Base-by-base conservation (phyloP, 2,797 vertebrate genomes). In the Smutsia gigantea region DNA sequence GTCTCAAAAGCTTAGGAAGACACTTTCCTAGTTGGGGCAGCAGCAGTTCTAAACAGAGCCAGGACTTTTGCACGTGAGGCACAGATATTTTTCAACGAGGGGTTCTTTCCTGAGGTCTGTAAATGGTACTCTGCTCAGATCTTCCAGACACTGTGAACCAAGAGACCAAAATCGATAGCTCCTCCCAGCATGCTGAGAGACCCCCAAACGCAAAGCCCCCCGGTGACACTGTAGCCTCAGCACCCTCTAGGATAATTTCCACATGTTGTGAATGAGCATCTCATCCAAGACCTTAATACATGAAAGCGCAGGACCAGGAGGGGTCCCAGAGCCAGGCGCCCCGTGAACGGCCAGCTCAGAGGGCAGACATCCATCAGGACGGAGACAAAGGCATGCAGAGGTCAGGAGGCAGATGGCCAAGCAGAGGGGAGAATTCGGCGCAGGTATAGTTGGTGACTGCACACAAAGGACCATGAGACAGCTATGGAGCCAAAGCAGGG, bases 391-490 rank as follows among this genome's bases (percentile, higher is more conserved):
- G 6, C 31, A 27, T n/a, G 2, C 15, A 5, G 64, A 85, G 37
- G 49, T 29, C 31, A 27, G 31, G 46, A 37, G 21, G 23, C 31
- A 9, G 1, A 3, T 5, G 42, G 57, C 18, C 46, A 11, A 55
- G 79, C 5, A 3, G 0, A 8, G 14, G 31, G 55, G 63, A 4
- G n/a, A 27, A 27, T 1, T 19, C 46, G 10, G 46, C 11, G 10
- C 46, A 46, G 46, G 46, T 46, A 46, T 46, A 46, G 46, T 46
- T 46, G 46, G 10, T 46, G 46, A 2, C 46, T 46, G 46, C 46
- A 46, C 46, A 46, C 46, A 46, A 46, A 21, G 51, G 4, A 7
- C 72, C 25, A 0, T 0, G 7, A 15, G 2, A 0, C 7, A 9
- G 7, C 59, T 6, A 10, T n/a, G 5, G 10, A 53, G 64, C 19